Evolutionary conservation across 2,113 vertebrate genomes (phyloP).

Genomic region (Strix aluco): DNA sequence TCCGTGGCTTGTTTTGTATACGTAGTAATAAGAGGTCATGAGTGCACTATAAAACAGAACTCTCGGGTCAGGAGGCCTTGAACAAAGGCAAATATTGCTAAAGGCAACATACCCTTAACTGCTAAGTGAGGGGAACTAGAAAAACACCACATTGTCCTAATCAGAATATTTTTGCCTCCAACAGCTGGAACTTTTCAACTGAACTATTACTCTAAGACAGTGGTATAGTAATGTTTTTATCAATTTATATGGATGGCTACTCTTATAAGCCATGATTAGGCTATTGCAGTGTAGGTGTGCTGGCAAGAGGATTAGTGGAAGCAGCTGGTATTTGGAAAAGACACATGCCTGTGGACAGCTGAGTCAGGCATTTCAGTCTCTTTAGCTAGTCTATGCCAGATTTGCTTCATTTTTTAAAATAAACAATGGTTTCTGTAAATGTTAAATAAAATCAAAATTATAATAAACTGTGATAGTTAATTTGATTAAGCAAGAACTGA

Average conservation of each 20-base stretch:
- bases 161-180: background rate
- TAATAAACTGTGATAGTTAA: background rate
- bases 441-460: background rate
- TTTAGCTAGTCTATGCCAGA: background rate
- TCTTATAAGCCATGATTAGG: background rate
- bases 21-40: background rate
- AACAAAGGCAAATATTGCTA: conserved; percentile 53
- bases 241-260: background rate
- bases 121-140: conserved; percentile 5
- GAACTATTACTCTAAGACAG: conserved; percentile 8
- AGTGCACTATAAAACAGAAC: background rate
- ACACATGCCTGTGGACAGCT: background rate
- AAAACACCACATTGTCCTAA: conserved; percentile 25
- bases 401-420: background rate
- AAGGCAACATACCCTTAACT: conserved; percentile 20
- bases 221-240: background rate
- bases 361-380: background rate
- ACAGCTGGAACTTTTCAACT: conserved; percentile 24
- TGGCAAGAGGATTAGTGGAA: background rate
- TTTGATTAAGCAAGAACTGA: background rate
- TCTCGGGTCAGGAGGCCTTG: conserved; percentile 2
- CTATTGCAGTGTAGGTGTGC: background rate
- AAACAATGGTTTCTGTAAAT: background rate
- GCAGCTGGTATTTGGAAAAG: background rate
- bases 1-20: background rate